Percentiles rank a stretch among this genome's conserved stretches.
Evolutionary conservation across 2,888 invertebrate genomes (phyloP).

Genomic region (Noctuana brunneofusca): DNA sequence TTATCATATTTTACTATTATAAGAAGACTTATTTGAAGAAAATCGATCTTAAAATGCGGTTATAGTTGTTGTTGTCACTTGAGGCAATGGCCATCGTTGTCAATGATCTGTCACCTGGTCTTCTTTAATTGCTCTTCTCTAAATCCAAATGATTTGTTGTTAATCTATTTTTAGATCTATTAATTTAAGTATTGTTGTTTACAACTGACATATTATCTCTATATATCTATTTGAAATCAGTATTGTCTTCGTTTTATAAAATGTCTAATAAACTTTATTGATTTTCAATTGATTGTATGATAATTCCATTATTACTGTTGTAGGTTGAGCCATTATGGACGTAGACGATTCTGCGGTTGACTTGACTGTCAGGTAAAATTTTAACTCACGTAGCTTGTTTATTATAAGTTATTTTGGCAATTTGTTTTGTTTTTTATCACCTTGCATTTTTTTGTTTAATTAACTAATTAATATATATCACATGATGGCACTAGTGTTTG

Average conservation of each 20-base stretch:
- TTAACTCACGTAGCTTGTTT: slow-evolving; percentile 24
- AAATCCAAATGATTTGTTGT: slow-evolving; percentile 27
- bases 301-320: slow-evolving; percentile 16
- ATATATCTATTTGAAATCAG: not conserved
- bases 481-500: slow-evolving; percentile 8
- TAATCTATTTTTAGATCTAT: slow-evolving; percentile 4
- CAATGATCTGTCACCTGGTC: slow-evolving; percentile 37
- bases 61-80: slow-evolving; percentile 17
- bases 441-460: not conserved
- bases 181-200: not conserved
- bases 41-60: slow-evolving; percentile 1
- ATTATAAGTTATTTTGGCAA: not conserved
- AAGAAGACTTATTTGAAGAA: not conserved
- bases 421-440: not conserved
- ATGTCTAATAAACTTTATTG: slow-evolving; percentile 28
- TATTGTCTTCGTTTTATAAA: not conserved
- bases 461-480: not conserved
- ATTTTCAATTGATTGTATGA: slow-evolving; percentile 38
- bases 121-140: slow-evolving; percentile 21
- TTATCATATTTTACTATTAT: not conserved
- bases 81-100: slow-evolving; percentile 34
- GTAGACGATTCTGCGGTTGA: slow-evolving; percentile 95
- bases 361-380: slow-evolving; percentile 89
- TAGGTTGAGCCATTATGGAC: slow-evolving; percentile 86
- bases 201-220: not conserved